phyloP scores from a whole-genome alignment of 37 sponge, comb jelly and placozoan species.

The Aplysina aerophoba region DNA sequence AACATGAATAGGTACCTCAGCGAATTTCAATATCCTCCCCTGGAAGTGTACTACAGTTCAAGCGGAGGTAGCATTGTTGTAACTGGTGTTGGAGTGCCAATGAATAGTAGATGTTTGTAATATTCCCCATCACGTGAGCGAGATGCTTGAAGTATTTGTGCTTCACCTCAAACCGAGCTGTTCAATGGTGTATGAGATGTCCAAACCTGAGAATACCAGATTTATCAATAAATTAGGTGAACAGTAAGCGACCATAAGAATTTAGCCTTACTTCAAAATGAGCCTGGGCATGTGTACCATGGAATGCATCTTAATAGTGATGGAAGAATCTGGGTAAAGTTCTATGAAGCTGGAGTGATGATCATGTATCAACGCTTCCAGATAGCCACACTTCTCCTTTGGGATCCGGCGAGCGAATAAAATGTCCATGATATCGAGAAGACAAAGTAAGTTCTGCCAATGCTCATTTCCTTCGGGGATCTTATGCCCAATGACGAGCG shows the following conservation, averaged over 20 bases:
- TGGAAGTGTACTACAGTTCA: not conserved
- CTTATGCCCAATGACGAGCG: not conserved
- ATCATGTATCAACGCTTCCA: slow-evolving; percentile 11
- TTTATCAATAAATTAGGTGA: not conserved
- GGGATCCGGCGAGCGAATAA: not conserved
- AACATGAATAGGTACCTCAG: not conserved
- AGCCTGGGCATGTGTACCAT: slow-evolving; percentile 48
- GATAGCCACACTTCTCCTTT: not conserved
- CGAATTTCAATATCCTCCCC: slow-evolving; percentile 26
- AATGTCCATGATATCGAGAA: not conserved
- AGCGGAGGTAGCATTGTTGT: slow-evolving; percentile 1
- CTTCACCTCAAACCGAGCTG: slow-evolving; percentile 37
- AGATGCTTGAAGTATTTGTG: slow-evolving; percentile 41
- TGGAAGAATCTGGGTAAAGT: slow-evolving; percentile 18
- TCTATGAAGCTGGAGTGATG: not conserved
- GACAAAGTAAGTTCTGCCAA: not conserved
- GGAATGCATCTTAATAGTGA: slow-evolving; percentile 38
- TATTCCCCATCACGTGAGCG: slow-evolving; percentile 34
- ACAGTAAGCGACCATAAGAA: not conserved
- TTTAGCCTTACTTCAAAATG: not conserved
- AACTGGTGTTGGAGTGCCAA: slow-evolving; percentile 37
- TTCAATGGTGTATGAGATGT: slow-evolving; percentile 31
- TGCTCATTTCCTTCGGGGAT: not conserved
- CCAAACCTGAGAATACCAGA: slow-evolving; percentile 6
- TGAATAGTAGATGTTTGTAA: slow-evolving; percentile 39